Base-by-base conservation (phyloP, 1,140 invertebrate species). In the Thaumetopoea pityocampa region DNA sequence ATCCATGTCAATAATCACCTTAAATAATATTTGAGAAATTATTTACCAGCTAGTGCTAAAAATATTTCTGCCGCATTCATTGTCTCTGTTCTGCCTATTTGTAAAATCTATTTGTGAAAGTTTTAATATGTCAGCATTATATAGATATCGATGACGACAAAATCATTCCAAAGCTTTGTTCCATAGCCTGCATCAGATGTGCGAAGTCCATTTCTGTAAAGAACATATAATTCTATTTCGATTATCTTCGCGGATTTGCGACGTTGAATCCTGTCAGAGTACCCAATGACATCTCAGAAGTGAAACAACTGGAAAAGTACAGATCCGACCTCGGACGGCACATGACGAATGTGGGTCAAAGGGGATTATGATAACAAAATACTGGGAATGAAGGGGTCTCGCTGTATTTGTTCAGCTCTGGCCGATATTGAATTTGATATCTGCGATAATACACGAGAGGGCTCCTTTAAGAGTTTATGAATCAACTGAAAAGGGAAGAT, bases 181-280 rank as follows among this genome's bases (percentile, higher is more conserved):
- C 27, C 10, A 14, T 6, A 27, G 24, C 26, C 37, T 22, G 26
- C 15, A 16, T 30, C 16, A 30, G 37, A 40, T 18, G 23, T 20
- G 29, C 11, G 30, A 40, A 40, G 37, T 35, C 37, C 30, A 14
- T 38, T 44, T 9, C 4, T 15, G 33, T 23, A 38, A 46, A 53
- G 50, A 53, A 50, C 38, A 17, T 53, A 42, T 55, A 62, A 62
- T 62, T 52, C 37, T 15, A 24, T 53, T 53, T 68, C 58, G 63
- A 64, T 64, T 67, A 64, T 64, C 50, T 55, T 50, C 43, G 58
- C 19, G 54, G 57, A 59, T 58, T 62, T 59, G 35, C 34, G 35
- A 56, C 48, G 48, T 30, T 19, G 40, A 43, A 36, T 41, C 19
- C 41, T 37, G 40, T 61, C 50, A 62, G 46, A 48, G 33, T 24